Base-by-base conservation (phyloP, 1,140 invertebrate species). In the Monomorium pharaonis region DNA sequence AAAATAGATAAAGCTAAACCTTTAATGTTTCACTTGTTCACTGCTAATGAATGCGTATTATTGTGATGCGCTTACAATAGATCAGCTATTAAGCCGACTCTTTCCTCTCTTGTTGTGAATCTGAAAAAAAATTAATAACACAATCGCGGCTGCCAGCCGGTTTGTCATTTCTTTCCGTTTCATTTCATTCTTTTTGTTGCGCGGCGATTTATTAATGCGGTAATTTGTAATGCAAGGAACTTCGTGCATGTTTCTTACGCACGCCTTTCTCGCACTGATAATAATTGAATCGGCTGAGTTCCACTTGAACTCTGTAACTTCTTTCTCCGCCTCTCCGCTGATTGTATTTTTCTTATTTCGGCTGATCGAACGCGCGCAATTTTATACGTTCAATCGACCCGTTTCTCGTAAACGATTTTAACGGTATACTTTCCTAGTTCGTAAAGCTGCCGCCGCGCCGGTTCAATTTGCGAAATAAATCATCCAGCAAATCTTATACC, bases 261-360 rank as follows among this genome's bases (percentile, higher is more conserved):
- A 63, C 16, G 62, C 85, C 84, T 70, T 80, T 74, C 84, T 42
- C 70, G 30, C 51, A 30, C 42, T 81, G 75, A 74, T 85, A 85
- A 67, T 87, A 85, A 80, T 87, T 89, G 76, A 83, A 47, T 63
- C 69, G n/a, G 30, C 16, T 80, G 84, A 78, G 80, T 85, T 85
- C 84, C 63, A 77, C 14, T 76, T 69, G 75, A 56, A 16, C 14
- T 33, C 63, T 75, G 58, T 51, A 56, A 75, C 67, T 84, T 84
- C 74, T 56, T 75, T 27, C 74, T 75, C 24, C 30, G 27, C 30
- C n/a, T 21, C 49, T 47, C 56, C 27, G 30, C 56, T 27, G 54
- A 67, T 86, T 63, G 67, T 58, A 74, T 69, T 63, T 84, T 88
- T 86, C 77, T 65, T 74, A 47, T 86, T 51, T 70, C 27, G 44